A percentile compares a stretch with the other conserved stretches of the same genome.
Evolutionary conservation across 2,888 invertebrate species (phyloP).

Genomic region (Tricholauxania praeusta): DNA sequence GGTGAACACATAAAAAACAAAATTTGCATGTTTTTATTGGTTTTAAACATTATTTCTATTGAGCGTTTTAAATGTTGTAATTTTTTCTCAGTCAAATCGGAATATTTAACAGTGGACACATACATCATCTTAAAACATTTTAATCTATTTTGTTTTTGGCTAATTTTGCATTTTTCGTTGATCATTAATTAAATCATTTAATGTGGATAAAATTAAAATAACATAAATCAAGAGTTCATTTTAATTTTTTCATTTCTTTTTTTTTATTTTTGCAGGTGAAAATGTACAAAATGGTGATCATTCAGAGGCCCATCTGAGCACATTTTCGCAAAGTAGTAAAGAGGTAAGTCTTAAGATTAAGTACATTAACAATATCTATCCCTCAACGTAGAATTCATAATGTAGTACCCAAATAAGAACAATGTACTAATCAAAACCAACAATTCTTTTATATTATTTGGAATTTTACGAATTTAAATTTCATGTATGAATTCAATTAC

Average conservation of each 20-base stretch:
- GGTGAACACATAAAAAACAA: conserved; percentile 1
- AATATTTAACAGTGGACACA: background rate
- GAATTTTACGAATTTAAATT: background rate
- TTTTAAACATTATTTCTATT: background rate
- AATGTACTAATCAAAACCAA: too few species aligned
- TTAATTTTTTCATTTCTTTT: conserved; percentile 2
- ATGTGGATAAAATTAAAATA: background rate
- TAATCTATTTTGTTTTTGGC: background rate
- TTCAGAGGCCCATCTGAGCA: conserved; percentile 88
- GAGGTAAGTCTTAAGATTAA: conserved; percentile 75
- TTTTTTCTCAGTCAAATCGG: background rate
- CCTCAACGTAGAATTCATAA: too few species aligned
- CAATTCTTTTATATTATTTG: too few species aligned
- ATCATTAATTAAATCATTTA: background rate
- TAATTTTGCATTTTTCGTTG: conserved; percentile 10
- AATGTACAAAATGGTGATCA: conserved; percentile 94
- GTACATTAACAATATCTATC: too few species aligned
- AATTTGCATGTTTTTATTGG: background rate
- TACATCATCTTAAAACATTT: too few species aligned
- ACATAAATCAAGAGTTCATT: background rate
- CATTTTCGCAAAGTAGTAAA: conserved; percentile 96
- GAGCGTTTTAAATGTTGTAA: background rate
- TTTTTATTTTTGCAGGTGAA: conserved; percentile 75
- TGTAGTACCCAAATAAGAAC: too few species aligned
- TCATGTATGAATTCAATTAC: background rate